Percentiles rank a stretch among this genome's conserved stretches.
phyloP scores from a whole-genome alignment of 2,888 invertebrate genomes.

The Cheilosia variabilis region DNA sequence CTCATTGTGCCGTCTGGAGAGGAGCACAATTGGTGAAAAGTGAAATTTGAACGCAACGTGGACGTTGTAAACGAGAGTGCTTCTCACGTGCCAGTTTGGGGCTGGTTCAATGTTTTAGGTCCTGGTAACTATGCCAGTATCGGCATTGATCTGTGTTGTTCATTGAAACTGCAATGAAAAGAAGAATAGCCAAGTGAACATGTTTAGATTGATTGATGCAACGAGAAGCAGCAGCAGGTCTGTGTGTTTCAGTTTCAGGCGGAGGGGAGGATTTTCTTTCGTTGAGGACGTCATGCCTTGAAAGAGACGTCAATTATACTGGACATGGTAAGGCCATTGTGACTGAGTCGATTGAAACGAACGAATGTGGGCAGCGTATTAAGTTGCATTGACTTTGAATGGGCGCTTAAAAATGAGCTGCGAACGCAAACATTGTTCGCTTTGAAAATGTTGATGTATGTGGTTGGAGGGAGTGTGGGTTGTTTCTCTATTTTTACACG shows the following conservation, averaged over 20 bases:
- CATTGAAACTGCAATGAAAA: constrained; percentile 29
- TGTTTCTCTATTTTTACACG: too few species aligned
- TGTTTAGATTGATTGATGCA: constrained; percentile 49
- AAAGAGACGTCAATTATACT: constrained; percentile 46
- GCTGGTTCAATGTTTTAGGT: constrained; percentile 65
- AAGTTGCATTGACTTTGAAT: too few species aligned
- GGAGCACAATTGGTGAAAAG: constrained; percentile 53
- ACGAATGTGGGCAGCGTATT: neutral
- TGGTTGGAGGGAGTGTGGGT: too few species aligned
- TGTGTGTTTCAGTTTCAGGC: neutral
- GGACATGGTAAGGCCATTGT: constrained; percentile 5
- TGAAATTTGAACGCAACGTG: constrained; percentile 52
- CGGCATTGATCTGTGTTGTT: constrained; percentile 42
- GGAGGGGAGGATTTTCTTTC: constrained; percentile 10
- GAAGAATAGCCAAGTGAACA: constrained; percentile 17
- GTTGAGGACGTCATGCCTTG: neutral
- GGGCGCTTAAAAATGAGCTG: too few species aligned
- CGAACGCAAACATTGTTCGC: too few species aligned
- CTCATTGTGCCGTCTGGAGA: constrained; percentile 3
- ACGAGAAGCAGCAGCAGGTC: constrained; percentile 10
- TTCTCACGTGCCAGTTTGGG: constrained; percentile 71
- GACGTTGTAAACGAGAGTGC: constrained; percentile 68
- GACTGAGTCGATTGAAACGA: neutral
- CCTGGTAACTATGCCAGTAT: constrained; percentile 51
- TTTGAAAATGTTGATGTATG: too few species aligned